Evolutionary conservation across 92 coral and sea anemone genomes (phyloP), one percentile per base, ranked within the genome.

Genomic region (Epizoanthus rinbou): DNA sequence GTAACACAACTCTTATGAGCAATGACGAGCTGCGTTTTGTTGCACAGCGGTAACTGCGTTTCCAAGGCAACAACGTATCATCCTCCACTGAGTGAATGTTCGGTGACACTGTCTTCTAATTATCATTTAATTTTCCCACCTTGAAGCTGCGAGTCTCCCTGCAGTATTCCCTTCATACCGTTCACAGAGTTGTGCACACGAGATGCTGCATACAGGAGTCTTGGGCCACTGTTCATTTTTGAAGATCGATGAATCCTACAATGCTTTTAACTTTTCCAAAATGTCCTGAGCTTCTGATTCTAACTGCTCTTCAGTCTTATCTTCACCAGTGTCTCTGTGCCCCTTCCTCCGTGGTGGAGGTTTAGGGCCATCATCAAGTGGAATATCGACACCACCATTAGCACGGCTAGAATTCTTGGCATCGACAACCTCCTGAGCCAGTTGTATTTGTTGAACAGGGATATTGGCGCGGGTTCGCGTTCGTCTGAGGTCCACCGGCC

Each of bases 401-500:
- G 86, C 90, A 24, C 90, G 88, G 16, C 86, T 57, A 10, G 82
- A 24, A 24, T 85, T 81, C 25, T 81, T 80, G 35, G 81, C 80
- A 53, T 89, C 85, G 71, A 76, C 64, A 60, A 57, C 78, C 47
- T 86, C 90, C 83, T 92, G 91, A 3, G 93, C 97, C 52, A 86
- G 92, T 69, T 94, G 75, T 33, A 97, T 83, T 69, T 97, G 91
- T 60, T 97, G 97, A 14, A 94, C 93, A 52, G 98, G 99, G 80
- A 97, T 97, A 67, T 94, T 97, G 68, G 98, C 84, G 68, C 99
- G 99, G 19, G 99, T 97, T 65, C 99, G 86, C 54, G 95, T 89
- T 54, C 99, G 92, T 54, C 92, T 89, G 74, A 97, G 85, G 53
- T 95, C 92, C 6, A 90, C 98, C 35, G 99, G 99, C 37, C 98